Evolutionary conservation across 2,888 invertebrate genomes (phyloP).

Genomic region (Calameuta filiformis): DNA sequence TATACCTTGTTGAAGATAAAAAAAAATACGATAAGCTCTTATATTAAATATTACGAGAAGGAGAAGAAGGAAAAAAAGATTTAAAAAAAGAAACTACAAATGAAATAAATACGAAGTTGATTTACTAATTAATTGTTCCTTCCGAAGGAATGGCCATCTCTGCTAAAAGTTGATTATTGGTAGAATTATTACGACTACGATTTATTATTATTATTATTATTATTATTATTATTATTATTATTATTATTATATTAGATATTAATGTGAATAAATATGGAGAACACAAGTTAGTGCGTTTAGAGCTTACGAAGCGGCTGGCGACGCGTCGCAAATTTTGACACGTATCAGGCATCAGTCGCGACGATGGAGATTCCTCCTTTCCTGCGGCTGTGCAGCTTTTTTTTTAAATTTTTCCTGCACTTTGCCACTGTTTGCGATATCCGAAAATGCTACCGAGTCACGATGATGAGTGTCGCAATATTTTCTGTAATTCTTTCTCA

Average conservation of each 20-base stretch:
- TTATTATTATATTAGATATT: constrained; percentile 33
- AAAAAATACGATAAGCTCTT: constrained; percentile 56
- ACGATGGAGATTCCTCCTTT: no score
- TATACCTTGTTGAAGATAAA: constrained; percentile 61
- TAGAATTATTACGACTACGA: constrained; percentile 26
- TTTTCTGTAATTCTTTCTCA: background rate
- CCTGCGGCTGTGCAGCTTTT: no score
- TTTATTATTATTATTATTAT: constrained; percentile 29
- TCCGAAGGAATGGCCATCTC: constrained; percentile 40
- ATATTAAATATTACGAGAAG: constrained; percentile 48
- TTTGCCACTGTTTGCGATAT: background rate
- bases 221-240: constrained; percentile 30
- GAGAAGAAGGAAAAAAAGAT: constrained; percentile 32
- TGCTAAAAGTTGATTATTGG: constrained; percentile 54
- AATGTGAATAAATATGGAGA: constrained; percentile 42
- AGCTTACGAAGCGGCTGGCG: constrained; percentile 14
- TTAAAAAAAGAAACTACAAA: constrained; percentile 46
- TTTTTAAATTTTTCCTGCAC: background rate
- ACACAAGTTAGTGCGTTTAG: constrained; percentile 33
- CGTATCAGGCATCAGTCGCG: no score
- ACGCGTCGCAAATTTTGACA: constrained; percentile 17
- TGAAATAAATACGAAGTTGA: constrained; percentile 39
- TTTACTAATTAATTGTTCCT: constrained; percentile 47
- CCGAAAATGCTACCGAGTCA: background rate
- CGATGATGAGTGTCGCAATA: background rate